Evolutionary conservation across 2,797 vertebrate genomes (phyloP), one percentile per base, ranked within the genome.

Genomic region (Sylvilagus floridanus): DNA sequence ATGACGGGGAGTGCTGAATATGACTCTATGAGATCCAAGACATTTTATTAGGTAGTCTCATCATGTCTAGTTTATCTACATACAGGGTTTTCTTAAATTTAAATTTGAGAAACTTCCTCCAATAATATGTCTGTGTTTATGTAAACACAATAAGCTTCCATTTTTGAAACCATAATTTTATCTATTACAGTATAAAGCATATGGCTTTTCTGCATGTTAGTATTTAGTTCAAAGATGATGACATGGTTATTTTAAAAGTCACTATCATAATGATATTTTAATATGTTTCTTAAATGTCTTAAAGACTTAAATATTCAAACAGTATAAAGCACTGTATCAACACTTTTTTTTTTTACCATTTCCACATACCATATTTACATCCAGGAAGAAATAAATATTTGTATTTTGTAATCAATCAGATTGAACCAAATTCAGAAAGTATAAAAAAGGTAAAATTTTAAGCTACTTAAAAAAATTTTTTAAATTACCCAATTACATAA

Each of bases 221-320:
- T 71, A 52, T 52, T 10, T 60, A 62, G 13, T 5, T 5, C 54
- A 66, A 11, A 50, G 24, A 66, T 28, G 21, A 52, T 63, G 21
- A 57, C 32, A 10, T 91, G 22, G n/a, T 66, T 62, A 77, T 84
- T 86, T 60, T 94, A 83, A 75, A 37, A 86, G 47, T 14, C 5
- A 32, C 42, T 37, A 11, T 30, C 11, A 66, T 37, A 26, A 32
- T 78, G 50, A 68, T 50, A 75, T 86, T 62, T 66, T 57, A 87
- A 14, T 69, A 79, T 37, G 54, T 5, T 76, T 76, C 12, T 84
- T 50, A 65, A 68, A 65, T 84, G 13, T 5, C 68, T 76, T 69
- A 79, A 50, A 84, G 13, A 52, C 32, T 90, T 35, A 84, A 82
- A 47, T 92, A 90, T 21, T 95, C 35, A 60, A 42, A 90, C 22